Percentiles rank a stretch among this genome's conserved stretches.
These are phyloP conservation scores for Eublepharis macularius DNA, from an alignment of 2,113 vertebrate species.

Conservation along the genomic window DNA sequence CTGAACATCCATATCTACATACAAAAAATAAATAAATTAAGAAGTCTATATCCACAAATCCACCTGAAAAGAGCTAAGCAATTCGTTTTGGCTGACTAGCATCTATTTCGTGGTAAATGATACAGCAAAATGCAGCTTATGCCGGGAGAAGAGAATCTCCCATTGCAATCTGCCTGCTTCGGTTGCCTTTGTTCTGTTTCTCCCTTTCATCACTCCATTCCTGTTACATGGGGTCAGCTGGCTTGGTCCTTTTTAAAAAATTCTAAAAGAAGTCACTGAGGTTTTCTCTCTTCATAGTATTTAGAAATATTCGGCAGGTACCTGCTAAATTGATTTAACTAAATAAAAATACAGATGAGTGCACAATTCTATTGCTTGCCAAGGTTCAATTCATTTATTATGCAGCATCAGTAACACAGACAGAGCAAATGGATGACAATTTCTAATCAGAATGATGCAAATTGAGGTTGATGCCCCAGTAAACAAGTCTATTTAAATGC, in stretches of 20 bases:
- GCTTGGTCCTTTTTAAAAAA: background rate
- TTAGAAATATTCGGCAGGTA: constrained; percentile 21
- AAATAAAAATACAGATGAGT: constrained; percentile 1
- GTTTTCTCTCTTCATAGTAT: background rate
- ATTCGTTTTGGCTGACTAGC: background rate
- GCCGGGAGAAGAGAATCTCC: background rate
- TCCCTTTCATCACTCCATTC: background rate
- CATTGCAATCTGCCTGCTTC: background rate
- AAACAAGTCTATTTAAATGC: constrained; percentile 67
- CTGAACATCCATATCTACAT: background rate
- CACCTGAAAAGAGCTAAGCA: background rate
- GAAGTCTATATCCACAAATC: background rate
- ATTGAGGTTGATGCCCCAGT: constrained; percentile 40
- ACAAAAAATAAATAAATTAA: background rate
- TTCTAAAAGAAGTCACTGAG: background rate
- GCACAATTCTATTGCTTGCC: constrained; percentile 24
- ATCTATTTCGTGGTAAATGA: background rate
- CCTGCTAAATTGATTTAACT: constrained; percentile 13
- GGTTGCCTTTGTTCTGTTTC: background rate
- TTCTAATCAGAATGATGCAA: constrained; percentile 62
- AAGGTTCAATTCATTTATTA: constrained; percentile 46
- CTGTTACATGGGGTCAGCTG: background rate
- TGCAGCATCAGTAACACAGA: constrained; percentile 5
- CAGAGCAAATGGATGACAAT: constrained; percentile 40
- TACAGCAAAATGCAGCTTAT: background rate